Percentiles rank a stretch among this genome's conserved stretches.
Evolutionary conservation across 2,888 invertebrate species (phyloP).

Genomic region (Melangyna quadrimaculata): DNA sequence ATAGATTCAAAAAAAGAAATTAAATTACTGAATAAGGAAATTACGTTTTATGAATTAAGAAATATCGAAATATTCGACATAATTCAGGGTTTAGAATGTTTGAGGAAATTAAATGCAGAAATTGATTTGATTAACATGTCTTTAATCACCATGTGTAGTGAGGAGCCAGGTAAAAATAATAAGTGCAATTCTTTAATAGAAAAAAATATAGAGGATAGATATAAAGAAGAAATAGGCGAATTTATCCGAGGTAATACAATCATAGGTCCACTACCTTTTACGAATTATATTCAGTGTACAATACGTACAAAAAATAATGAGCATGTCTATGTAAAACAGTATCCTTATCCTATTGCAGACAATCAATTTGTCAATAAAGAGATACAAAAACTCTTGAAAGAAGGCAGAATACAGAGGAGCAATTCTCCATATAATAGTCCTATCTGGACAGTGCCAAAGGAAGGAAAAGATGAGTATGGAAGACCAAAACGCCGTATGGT

Average conservation of each 20-base stretch:
- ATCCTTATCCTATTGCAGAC: not conserved
- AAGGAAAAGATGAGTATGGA: not conserved
- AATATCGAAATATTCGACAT: not conserved
- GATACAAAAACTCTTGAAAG: not conserved
- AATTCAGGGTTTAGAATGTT: not conserved
- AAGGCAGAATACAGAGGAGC: not conserved
- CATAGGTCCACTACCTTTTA: not conserved
- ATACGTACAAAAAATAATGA: not conserved
- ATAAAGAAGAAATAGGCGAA: too few relatives aligned
- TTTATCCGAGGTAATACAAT: not conserved
- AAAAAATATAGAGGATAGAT: too few relatives aligned
- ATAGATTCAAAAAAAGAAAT: not conserved
- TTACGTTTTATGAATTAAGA: not conserved
- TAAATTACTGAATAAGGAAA: not conserved
- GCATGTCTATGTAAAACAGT: not conserved
- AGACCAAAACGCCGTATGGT: not conserved
- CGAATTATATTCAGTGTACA: not conserved
- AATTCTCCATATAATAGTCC: constrained; percentile 13
- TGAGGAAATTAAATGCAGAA: not conserved
- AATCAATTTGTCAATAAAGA: constrained; percentile 9
- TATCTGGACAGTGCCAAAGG: not conserved
- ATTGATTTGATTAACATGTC: not conserved
- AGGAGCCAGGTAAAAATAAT: not conserved
- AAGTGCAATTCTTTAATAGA: too few relatives aligned
- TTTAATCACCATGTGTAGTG: not conserved